Percentiles rank a stretch among this genome's conserved stretches.
These are phyloP conservation scores for Macropus fuliginosus DNA, from an alignment of 2,797 vertebrate species.

Conservation along the genomic window DNA sequence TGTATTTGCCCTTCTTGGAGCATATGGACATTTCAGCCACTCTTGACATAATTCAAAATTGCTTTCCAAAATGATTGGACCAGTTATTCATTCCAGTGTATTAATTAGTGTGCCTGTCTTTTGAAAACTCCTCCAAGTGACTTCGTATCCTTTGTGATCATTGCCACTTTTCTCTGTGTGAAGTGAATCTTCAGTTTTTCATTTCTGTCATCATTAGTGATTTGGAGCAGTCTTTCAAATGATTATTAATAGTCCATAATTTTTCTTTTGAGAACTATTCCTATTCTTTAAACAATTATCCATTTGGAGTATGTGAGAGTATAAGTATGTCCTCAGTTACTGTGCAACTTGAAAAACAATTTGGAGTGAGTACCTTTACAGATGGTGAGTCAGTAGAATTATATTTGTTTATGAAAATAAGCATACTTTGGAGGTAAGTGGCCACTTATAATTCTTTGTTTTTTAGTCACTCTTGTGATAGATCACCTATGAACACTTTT, in stretches of 20 bases:
- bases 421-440: not conserved
- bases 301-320: not conserved
- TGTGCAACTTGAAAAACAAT: not conserved
- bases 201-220: not conserved
- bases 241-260: not conserved
- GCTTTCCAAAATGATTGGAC: not conserved
- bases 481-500: slow-evolving; percentile 26
- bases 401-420: not conserved
- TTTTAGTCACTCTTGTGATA: slow-evolving; percentile 44
- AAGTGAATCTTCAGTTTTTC: not conserved
- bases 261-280: not conserved
- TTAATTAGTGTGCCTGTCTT: not conserved
- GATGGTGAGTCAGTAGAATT: not conserved
- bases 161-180: not conserved
- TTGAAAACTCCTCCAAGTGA: not conserved
- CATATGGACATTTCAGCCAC: not conserved
- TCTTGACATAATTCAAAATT: not conserved
- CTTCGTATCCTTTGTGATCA: not conserved
- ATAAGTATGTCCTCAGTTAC: not conserved
- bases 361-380: not conserved
- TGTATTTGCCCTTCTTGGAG: not conserved
- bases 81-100: not conserved
- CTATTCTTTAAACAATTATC: not conserved
- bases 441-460: not conserved
- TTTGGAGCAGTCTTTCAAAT: not conserved